These are phyloP conservation scores for Falco biarmicus DNA, from an alignment of 2,797 vertebrate genomes.

Conservation along the genomic window DNA sequence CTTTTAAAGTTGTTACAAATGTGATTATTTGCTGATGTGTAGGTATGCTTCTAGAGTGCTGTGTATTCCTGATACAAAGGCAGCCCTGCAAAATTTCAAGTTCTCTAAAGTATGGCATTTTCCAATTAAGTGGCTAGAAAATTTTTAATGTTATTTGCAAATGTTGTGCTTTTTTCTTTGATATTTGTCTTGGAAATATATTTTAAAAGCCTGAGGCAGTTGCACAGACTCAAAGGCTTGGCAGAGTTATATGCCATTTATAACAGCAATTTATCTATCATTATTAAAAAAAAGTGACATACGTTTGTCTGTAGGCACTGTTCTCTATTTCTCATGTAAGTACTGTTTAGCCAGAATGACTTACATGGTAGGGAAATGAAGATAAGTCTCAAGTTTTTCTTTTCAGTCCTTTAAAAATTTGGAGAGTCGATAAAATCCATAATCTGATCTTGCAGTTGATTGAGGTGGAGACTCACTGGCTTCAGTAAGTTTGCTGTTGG, in stretches of 20 bases:
- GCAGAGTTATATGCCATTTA: background rate
- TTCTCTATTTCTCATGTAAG: background rate
- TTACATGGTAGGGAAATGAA: background rate
- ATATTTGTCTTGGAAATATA: conserved; percentile 12
- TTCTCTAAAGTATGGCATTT: conserved; percentile 10
- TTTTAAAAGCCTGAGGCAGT: background rate
- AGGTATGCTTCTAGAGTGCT: background rate
- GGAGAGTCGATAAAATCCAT: background rate
- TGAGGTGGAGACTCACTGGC: background rate
- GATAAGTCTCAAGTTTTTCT: background rate
- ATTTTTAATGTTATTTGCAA: background rate
- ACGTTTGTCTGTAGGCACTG: background rate
- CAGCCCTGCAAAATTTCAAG: conserved; percentile 8
- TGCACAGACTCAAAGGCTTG: background rate
- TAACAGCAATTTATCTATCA: conserved; percentile 3
- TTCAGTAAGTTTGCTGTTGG: background rate
- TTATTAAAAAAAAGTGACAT: background rate
- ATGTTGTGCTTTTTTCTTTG: background rate
- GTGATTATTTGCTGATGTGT: conserved; percentile 1
- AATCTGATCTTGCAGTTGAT: background rate
- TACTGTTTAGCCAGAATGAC: background rate
- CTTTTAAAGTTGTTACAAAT: conserved; percentile 11
- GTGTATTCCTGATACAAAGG: background rate
- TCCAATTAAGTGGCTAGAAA: background rate
- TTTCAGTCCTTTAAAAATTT: background rate